phyloP scores from a whole-genome alignment of 2,797 vertebrate genomes.

The Onychomys leucogaster region DNA sequence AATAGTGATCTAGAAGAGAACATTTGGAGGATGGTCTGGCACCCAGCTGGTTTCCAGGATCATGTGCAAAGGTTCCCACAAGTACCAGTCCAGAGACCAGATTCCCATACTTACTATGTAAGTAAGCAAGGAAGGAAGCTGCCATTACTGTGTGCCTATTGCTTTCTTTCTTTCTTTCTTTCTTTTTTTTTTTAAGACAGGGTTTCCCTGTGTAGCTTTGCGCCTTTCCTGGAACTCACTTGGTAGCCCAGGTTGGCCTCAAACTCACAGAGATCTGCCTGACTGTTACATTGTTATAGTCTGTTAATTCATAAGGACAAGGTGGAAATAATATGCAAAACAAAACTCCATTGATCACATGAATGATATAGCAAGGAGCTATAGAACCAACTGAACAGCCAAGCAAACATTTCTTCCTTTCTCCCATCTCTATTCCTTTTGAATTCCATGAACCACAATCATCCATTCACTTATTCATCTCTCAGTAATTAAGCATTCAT shows the following conservation, averaged over 20 bases:
- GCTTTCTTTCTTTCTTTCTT: too few species aligned
- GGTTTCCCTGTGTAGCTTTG: too few species aligned
- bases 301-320: neutral
- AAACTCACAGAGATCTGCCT: too few species aligned
- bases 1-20: neutral
- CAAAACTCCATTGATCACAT: too few species aligned
- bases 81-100: neutral
- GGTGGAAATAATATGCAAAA: neutral
- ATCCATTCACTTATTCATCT: neutral
- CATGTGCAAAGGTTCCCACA: neutral
- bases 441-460: neutral
- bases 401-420: neutral
- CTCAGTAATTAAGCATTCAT: neutral
- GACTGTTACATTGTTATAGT: neutral
- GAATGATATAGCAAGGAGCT: neutral
- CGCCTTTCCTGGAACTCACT: too few species aligned
- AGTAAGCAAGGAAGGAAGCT: neutral
- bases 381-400: neutral
- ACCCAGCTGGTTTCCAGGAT: neutral
- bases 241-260: too few species aligned
- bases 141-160: neutral
- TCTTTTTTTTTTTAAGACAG: too few species aligned
- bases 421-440: neutral
- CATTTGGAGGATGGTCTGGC: neutral
- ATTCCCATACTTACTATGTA: neutral